Conservation (phyloP, 2,797 vertebrate species). For the Monodelphis domestica region DNA sequence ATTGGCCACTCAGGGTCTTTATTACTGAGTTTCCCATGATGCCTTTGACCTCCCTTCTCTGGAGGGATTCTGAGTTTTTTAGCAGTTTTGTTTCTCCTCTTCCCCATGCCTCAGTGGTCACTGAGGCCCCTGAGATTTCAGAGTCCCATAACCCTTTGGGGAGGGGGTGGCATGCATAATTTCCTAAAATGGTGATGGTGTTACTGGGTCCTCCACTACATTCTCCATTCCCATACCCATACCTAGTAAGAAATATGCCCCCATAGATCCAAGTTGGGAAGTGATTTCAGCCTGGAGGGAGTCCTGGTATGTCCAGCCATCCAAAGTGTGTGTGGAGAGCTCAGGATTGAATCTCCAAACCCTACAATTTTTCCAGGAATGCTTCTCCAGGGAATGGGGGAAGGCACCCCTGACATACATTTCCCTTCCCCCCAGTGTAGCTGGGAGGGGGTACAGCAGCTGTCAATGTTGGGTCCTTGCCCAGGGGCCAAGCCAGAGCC, state of each 20-base stretch:
- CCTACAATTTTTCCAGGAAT: not conserved
- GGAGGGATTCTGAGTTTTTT: not conserved
- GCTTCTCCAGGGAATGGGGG: not conserved
- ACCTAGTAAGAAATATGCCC: not conserved
- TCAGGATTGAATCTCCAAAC: not conserved
- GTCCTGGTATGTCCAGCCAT: not conserved
- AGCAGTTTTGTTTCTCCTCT: not conserved
- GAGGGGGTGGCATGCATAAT: not conserved
- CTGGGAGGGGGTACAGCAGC: not conserved
- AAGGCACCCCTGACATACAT: not conserved
- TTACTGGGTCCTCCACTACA: not conserved
- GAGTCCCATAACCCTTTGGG: not conserved
- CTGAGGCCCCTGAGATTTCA: not conserved
- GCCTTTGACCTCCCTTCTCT: not conserved
- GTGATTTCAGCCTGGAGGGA: not conserved
- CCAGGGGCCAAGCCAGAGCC: not conserved
- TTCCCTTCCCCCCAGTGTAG: not conserved
- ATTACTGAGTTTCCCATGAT: not conserved
- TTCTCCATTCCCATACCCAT: not conserved
- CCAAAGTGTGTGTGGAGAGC: not conserved
- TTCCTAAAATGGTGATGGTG: not conserved
- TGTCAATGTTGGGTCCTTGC: rapidly evolving
- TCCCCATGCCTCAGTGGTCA: not conserved
- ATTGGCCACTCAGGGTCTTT: no score
- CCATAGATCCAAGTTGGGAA: not conserved